phyloP scores from a whole-genome alignment of 2,888 invertebrate genomes.

The Phrixothrix hirtus region DNA sequence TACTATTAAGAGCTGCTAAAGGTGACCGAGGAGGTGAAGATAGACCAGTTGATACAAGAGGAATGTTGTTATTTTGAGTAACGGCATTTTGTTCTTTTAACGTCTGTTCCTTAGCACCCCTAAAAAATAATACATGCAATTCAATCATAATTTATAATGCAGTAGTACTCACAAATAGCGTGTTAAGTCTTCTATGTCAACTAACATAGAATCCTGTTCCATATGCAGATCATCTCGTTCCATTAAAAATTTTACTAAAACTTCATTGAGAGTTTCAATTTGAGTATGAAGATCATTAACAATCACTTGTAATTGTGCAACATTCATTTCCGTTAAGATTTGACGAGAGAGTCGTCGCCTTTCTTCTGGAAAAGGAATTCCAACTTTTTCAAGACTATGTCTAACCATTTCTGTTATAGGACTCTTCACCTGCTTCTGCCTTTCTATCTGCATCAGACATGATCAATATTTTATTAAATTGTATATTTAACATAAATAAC shows the following conservation, averaged over 20 bases:
- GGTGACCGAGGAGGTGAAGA: slow-evolving; percentile 52
- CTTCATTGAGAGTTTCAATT: slow-evolving; percentile 90
- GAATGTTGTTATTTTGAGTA: slow-evolving; percentile 49
- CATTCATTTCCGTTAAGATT: slow-evolving; percentile 89
- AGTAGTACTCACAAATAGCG: slow-evolving; percentile 74
- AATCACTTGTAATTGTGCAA: slow-evolving; percentile 90
- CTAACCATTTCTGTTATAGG: slow-evolving; percentile 87
- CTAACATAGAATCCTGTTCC: slow-evolving; percentile 97
- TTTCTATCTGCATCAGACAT: slow-evolving; percentile 57
- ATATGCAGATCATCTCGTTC: slow-evolving; percentile 95
- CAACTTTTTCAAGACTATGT: slow-evolving; percentile 78
- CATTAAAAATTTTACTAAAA: slow-evolving; percentile 85
- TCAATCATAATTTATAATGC: neutral
- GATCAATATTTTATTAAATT: neutral
- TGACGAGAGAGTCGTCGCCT: slow-evolving; percentile 82
- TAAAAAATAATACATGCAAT: slow-evolving; percentile 42
- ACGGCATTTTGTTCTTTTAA: slow-evolving; percentile 52
- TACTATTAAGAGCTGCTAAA: slow-evolving; percentile 51
- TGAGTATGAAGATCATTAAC: slow-evolving; percentile 93
- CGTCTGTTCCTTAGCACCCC: slow-evolving; percentile 60
- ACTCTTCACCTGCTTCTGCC: slow-evolving; percentile 72
- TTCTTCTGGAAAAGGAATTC: slow-evolving; percentile 80
- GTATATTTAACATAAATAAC: no score
- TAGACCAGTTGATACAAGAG: slow-evolving; percentile 46
- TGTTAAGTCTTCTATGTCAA: slow-evolving; percentile 95